Evolutionary conservation across 2,888 invertebrate genomes (phyloP), one percentile per base, ranked within the genome.

Genomic region (Troides helena): DNA sequence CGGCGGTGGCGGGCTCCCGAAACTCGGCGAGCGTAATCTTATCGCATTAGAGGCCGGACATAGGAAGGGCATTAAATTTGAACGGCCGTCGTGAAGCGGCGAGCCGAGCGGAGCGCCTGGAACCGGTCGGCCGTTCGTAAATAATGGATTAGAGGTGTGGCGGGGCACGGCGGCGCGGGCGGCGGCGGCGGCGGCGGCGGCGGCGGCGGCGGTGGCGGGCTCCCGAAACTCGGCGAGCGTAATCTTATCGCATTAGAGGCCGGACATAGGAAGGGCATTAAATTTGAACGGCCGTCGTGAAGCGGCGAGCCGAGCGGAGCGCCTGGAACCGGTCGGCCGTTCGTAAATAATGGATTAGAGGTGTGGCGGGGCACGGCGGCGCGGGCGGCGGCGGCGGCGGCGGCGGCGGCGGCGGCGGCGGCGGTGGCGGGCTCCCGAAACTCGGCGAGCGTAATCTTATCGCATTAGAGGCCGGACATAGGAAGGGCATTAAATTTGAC

Each of bases 241-340:
- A 90, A 90, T 90, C 90, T 91, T 89, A 90, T 90, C 90, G 86
- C 85, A 85, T 86, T 86, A 85, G 87, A 87, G 88, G 83, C 90
- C 92, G 91, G 91, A 92, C 91, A 92, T 91, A 91, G 90, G 90
- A 92, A 92, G 90, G 90, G 89, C 89, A 90, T 90, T 90, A 90
- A 88, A 87, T 90, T 90, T 89, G 90, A 89, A 89, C 88, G 89
- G 87, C 89, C 87, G 87, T 85, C 85, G 87, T 85, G 85, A 81
- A 84, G 84, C 86, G 84, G 83, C 85, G 81, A 85, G 84, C 85
- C 85, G 86, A 87, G 83, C 88, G n/a, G 85, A 88, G 87, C 88
- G 90, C 88, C 89, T 87, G 89, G 88, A 92, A 91, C 92, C 90
- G 90, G 93, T 92, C 88, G 89, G 85, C 87, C 86, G 89, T 88